phyloP scores from a whole-genome alignment of 2,888 invertebrate genomes.

The Drosophila multiciliata region DNA sequence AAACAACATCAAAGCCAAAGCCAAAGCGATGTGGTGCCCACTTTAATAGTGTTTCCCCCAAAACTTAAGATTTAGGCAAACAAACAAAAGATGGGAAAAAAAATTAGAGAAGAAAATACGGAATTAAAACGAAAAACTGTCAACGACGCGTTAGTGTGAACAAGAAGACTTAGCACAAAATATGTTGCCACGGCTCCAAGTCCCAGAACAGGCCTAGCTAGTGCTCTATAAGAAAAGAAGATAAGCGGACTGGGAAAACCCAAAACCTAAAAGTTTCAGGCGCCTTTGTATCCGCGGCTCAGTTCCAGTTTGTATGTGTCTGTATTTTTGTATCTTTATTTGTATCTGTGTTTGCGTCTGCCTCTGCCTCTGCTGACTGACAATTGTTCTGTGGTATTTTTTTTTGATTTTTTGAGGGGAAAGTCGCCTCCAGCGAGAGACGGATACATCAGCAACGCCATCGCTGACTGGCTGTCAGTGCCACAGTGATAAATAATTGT shows the following conservation, averaged over 20 bases:
- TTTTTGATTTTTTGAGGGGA: background rate
- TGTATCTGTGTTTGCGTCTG: background rate
- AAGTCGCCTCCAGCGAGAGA: conserved; percentile 14
- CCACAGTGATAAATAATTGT: conserved; percentile 74
- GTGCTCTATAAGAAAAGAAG: conserved; percentile 14
- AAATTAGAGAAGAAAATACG: conserved; percentile 42
- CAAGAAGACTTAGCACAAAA: conserved; percentile 76
- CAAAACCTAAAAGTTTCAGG: conserved; percentile 54
- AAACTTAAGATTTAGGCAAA: conserved; percentile 29
- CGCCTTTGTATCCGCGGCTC: conserved; percentile 62
- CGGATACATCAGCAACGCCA: conserved; percentile 31
- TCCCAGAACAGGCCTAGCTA: conserved; percentile 31
- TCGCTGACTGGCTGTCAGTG: conserved; percentile 46
- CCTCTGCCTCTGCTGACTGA: conserved; percentile 48
- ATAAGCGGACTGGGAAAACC: conserved; percentile 23
- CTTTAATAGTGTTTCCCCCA: conserved; percentile 27
- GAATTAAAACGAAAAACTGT: conserved; percentile 69
- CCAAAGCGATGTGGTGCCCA: conserved; percentile 25
- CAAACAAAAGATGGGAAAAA: conserved; percentile 36
- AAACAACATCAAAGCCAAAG: conserved; percentile 29
- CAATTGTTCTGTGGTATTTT: conserved; percentile 63
- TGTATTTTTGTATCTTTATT: conserved; percentile 15
- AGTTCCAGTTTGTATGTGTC: conserved; percentile 20
- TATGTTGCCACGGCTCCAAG: conserved; percentile 50
- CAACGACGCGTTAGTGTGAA: conserved; percentile 76